A percentile compares a stretch with the other conserved stretches of the same genome.
phyloP scores from a whole-genome alignment of 2,888 invertebrate species.

The Dione juno region DNA sequence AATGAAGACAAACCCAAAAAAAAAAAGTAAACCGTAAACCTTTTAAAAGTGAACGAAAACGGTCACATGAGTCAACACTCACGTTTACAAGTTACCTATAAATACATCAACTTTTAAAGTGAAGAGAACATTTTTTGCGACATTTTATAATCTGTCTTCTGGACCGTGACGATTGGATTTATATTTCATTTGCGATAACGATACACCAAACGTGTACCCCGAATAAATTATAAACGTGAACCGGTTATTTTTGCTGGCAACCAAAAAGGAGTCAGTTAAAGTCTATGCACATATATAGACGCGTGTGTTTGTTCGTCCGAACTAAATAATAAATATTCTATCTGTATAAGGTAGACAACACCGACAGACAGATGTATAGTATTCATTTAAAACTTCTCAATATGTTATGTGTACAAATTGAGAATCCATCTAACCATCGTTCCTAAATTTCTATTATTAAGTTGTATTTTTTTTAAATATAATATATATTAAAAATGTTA shows the following conservation, averaged over 20 bases:
- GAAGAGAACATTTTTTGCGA: conserved; percentile 24
- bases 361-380: neutral
- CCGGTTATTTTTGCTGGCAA: conserved; percentile 13
- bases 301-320: neutral
- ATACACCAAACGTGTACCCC: conserved; percentile 16
- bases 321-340: neutral
- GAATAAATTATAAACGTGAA: conserved; percentile 10
- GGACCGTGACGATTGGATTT: conserved; percentile 31
- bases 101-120: neutral
- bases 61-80: conserved; percentile 8
- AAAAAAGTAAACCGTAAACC: conserved; percentile 1
- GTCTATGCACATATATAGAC: neutral
- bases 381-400: too few species aligned
- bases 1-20: neutral
- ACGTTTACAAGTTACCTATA: neutral
- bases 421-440: too few species aligned
- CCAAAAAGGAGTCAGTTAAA: conserved; percentile 8
- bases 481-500: too few species aligned
- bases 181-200: conserved; percentile 14
- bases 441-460: too few species aligned
- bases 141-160: conserved; percentile 23
- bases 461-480: too few species aligned
- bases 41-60: conserved; percentile 14
- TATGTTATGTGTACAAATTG: too few species aligned
- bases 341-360: neutral